These are phyloP conservation scores for Drosophila bocki DNA, from an alignment of 1,140 invertebrate species.

Conservation along the genomic window DNA sequence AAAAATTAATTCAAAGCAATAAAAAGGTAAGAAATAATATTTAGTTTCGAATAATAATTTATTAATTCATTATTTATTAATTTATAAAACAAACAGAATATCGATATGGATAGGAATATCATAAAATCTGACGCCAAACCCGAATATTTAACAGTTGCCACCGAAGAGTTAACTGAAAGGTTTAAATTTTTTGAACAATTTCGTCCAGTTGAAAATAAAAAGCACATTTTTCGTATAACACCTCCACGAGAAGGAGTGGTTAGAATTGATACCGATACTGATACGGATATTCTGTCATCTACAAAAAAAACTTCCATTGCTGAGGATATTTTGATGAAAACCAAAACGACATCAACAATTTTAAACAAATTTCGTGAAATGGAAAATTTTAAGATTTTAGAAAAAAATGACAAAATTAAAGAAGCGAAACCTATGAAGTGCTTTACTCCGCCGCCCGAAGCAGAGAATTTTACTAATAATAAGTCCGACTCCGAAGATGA, in stretches of 20 bases:
- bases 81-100: conserved; percentile 18
- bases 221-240: conserved; percentile 93
- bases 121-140: conserved; percentile 87
- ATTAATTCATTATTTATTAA: background rate
- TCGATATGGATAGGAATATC: conserved; percentile 38
- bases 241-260: conserved; percentile 91
- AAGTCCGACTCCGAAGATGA: conserved; percentile 87
- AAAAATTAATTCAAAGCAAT: background rate
- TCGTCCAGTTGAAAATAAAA: conserved; percentile 88
- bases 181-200: conserved; percentile 97
- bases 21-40: background rate
- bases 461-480: conserved; percentile 86
- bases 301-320: conserved; percentile 5
- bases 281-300: conserved; percentile 5
- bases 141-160: conserved; percentile 92
- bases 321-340: conserved; percentile 86
- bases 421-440: conserved; percentile 92
- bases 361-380: conserved; percentile 94
- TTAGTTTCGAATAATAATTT: no score
- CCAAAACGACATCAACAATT: conserved; percentile 93
- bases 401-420: conserved; percentile 86
- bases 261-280: conserved; percentile 81
- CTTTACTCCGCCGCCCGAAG: conserved; percentile 94
- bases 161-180: conserved; percentile 92
- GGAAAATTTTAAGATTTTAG: conserved; percentile 90